A percentile compares a stretch with the other conserved stretches of the same genome.
phyloP scores from a whole-genome alignment of 2,888 invertebrate species.

The Periphyllus acericola region DNA sequence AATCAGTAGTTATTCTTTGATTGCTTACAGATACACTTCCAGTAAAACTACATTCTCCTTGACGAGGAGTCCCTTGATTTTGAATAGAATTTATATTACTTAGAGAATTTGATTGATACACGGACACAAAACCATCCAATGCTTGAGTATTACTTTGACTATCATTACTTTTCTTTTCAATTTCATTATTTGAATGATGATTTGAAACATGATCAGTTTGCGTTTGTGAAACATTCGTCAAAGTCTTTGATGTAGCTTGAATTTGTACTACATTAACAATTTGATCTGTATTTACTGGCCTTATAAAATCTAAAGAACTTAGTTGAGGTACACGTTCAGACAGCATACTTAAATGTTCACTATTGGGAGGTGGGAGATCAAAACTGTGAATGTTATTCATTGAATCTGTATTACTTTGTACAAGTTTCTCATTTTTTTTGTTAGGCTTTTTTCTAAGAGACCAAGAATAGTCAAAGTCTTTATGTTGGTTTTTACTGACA shows the following conservation, averaged over 20 bases:
- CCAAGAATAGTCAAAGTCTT: conserved; percentile 45
- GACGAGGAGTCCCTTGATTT: conserved; percentile 4
- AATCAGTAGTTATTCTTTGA: conserved; percentile 38
- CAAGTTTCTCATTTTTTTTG: neutral
- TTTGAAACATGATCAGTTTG: conserved; percentile 49
- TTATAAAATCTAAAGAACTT: conserved; percentile 72
- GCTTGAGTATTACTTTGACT: conserved; percentile 35
- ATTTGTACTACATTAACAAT: conserved; percentile 74
- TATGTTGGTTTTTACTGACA: conserved; percentile 12
- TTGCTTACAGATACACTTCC: conserved; percentile 42
- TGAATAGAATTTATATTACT: conserved; percentile 31
- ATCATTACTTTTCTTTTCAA: conserved; percentile 33
- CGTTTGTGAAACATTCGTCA: conserved; percentile 51
- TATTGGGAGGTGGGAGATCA: neutral
- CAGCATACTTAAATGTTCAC: conserved; percentile 65
- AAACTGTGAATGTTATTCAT: neutral
- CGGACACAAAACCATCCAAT: conserved; percentile 37
- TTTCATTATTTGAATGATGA: conserved; percentile 28
- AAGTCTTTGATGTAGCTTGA: conserved; percentile 61
- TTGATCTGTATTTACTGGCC: conserved; percentile 69
- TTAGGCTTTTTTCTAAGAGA: neutral
- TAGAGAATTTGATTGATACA: conserved; percentile 37
- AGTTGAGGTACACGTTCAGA: conserved; percentile 72
- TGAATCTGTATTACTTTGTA: neutral
- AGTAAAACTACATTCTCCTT: conserved; percentile 56